phyloP scores from a whole-genome alignment of 2,113 vertebrate genomes.

The Oenanthe melanoleuca region DNA sequence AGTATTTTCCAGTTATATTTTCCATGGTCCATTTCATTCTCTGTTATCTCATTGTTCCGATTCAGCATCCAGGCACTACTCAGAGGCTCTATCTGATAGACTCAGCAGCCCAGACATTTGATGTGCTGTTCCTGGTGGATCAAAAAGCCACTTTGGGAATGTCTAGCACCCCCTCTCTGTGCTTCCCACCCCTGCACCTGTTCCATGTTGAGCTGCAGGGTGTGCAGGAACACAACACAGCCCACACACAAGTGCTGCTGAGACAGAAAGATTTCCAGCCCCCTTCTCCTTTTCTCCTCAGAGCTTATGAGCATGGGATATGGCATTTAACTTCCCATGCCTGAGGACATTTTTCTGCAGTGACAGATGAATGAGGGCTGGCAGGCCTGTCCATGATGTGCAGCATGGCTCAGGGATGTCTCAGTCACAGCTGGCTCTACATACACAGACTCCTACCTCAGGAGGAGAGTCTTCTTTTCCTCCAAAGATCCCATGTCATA shows the following conservation, averaged over 20 bases:
- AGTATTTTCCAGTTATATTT: slow-evolving; percentile 17
- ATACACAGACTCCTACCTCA: background rate
- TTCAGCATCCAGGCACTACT: background rate
- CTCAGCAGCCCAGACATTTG: background rate
- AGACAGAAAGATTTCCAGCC: background rate
- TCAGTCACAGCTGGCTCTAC: background rate
- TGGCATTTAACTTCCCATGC: background rate
- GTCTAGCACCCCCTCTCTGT: background rate
- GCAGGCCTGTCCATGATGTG: accelerated
- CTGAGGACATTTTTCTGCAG: background rate
- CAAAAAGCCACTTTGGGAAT: background rate
- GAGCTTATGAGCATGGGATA: background rate
- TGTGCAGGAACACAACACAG: background rate
- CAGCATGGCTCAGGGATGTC: background rate
- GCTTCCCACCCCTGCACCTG: background rate
- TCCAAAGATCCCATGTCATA: background rate
- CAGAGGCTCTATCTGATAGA: background rate
- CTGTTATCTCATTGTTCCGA: slow-evolving; percentile 53
- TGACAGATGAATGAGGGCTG: background rate
- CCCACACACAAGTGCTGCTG: background rate
- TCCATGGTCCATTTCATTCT: background rate
- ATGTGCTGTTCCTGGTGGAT: background rate
- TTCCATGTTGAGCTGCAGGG: background rate
- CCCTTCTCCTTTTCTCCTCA: background rate
- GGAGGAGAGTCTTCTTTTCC: background rate